Conservation (phyloP, 2,888 invertebrate genomes). For the Oxytorus armatus region DNA sequence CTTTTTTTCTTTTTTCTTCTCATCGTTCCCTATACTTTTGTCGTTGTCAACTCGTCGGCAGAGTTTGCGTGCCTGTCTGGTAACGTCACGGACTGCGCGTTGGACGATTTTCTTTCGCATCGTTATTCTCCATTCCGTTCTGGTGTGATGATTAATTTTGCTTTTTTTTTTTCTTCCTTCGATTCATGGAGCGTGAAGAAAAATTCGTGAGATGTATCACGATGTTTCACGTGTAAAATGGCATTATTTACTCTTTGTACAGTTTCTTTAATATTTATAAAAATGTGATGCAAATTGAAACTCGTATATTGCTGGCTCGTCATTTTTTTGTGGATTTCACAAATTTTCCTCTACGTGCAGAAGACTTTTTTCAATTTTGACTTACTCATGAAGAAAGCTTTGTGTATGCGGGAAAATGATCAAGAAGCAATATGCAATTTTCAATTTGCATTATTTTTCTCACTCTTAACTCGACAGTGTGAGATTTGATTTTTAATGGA, state of each 20-base stretch:
- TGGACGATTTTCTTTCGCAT: slow-evolving; percentile 14
- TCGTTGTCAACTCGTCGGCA: slow-evolving; percentile 5
- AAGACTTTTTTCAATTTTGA: no score
- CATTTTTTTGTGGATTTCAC: no score
- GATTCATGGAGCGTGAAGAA: not conserved
- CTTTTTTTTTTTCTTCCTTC: not conserved
- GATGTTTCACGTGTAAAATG: not conserved
- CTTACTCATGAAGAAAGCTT: no score
- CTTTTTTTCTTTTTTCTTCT: slow-evolving; percentile 1
- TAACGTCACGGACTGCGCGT: slow-evolving; percentile 37
- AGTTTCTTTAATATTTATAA: no score
- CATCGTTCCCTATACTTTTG: not conserved
- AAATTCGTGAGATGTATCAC: slow-evolving; percentile 21
- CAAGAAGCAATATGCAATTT: no score
- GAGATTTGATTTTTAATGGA: no score
- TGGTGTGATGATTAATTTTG: slow-evolving; percentile 25
- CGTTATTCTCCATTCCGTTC: slow-evolving; percentile 27
- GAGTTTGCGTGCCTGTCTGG: not conserved
- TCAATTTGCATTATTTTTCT: no score
- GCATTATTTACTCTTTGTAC: slow-evolving; percentile 4
- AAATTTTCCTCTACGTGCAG: no score
- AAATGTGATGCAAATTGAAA: no score
- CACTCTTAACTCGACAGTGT: no score
- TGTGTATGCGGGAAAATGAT: no score
- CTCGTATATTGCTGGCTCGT: no score